These are phyloP conservation scores for Rhinolophus ferrumequinum DNA, from an alignment of 2,113 vertebrate genomes.

Conservation along the genomic window DNA sequence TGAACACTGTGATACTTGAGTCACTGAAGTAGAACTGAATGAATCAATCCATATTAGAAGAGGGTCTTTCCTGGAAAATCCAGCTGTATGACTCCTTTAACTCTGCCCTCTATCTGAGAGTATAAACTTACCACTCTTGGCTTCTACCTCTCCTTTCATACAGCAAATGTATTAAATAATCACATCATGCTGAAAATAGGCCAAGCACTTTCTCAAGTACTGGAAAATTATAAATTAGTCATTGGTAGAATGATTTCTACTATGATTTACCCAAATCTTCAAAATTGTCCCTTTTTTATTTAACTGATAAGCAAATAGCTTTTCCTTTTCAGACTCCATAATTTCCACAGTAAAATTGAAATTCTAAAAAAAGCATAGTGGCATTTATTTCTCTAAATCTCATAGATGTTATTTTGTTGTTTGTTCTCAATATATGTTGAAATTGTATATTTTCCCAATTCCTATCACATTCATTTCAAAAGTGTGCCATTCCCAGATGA, in stretches of 20 bases:
- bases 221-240: conserved; percentile 35
- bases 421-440: conserved; percentile 23
- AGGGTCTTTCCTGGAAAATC: conserved; percentile 25
- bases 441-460: conserved; percentile 29
- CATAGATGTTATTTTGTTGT: not conserved
- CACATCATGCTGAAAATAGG: not conserved
- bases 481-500: not conserved
- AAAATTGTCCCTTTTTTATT: not conserved
- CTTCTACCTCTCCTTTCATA: not conserved
- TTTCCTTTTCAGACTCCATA: conserved; percentile 16
- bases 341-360: conserved; percentile 37
- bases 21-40: not conserved
- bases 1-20: not conserved
- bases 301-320: not conserved
- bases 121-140: not conserved
- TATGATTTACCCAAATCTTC: not conserved
- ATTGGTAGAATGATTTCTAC: not conserved
- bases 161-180: not conserved
- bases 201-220: not conserved
- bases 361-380: not conserved
- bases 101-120: not conserved
- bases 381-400: conserved; percentile 12
- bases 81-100: not conserved
- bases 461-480: conserved; percentile 38
- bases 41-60: not conserved